Base-by-base conservation (phyloP, 1,140 invertebrate species). In the Drosophila elegans region DNA sequence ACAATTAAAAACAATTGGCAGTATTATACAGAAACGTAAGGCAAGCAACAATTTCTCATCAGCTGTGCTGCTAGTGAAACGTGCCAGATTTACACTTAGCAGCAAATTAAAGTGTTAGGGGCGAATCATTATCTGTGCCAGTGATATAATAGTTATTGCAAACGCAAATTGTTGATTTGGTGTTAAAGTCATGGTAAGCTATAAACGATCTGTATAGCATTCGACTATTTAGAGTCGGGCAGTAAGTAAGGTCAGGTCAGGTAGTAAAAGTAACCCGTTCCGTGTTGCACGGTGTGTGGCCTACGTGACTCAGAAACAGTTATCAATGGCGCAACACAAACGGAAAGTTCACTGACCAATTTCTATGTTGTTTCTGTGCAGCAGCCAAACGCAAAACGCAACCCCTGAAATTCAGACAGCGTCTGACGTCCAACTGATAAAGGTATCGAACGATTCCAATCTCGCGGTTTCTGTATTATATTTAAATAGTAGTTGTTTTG, bases 271-370 rank as follows among this genome's bases (percentile, higher is more conserved):
- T 2, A 36, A 12, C 25, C 68, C 59, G 56, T 57, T 45, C 45
- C 69, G 25, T 85, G 84, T 89, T 89, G 84, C 77, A 89, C 77
- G 78, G 72, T 78, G 63, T 74, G 53, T 72, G 84, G 89, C 89
- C 89, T 91, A 91, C 89, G 89, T 91, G 89, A 91, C 89, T 91
- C 89, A 90, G 81, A 91, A 71, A 52, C 80, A 80, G 69, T 85
- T 91, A 89, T 89, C 89, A 91, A 91, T 91, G 89, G 89, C 90
- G 84, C 84, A 82, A 81, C 83, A 76, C 48, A 81, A 45, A 73
- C 63, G 74, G 39, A 68, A 69, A 88, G 83, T 88, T 88, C 83
- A 88, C 45, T 88, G 84, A 88, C 83, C 83, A 88, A 88, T 73
- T 73, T 73, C 32, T 61, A 21, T 71, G 67, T 55, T 68, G 66